Evolutionary conservation across 2,888 invertebrate species (phyloP).

Genomic region (Gryllus longicercus): DNA sequence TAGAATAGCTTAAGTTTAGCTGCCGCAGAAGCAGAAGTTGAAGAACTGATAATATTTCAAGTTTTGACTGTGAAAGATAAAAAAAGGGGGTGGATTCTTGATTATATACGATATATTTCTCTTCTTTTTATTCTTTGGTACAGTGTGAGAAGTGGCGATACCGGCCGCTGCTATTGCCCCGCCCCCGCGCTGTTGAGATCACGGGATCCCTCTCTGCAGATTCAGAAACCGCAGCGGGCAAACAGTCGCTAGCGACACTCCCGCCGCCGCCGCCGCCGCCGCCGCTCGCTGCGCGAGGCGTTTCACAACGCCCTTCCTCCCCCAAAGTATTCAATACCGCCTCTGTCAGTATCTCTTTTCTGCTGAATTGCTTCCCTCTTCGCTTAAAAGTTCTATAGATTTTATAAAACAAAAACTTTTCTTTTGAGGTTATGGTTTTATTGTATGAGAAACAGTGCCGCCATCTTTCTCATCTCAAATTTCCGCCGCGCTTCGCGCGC

Average conservation of each 20-base stretch:
- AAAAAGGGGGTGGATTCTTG: slow-evolving; percentile 17
- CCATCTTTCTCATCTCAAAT: slow-evolving; percentile 17
- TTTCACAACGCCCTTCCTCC: background rate
- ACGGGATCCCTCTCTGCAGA: background rate
- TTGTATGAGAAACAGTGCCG: slow-evolving; percentile 9
- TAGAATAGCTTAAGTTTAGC: slow-evolving; percentile 17
- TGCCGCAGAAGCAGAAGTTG: slow-evolving; percentile 8
- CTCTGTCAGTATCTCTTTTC: slow-evolving; percentile 1
- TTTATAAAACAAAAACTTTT: slow-evolving; percentile 17
- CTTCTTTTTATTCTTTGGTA: slow-evolving; percentile 10
- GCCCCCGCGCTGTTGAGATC: background rate
- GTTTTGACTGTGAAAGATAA: slow-evolving; percentile 30
- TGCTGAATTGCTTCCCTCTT: background rate
- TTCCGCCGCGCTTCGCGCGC: slow-evolving; percentile 6
- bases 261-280: background rate
- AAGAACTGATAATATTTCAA: slow-evolving; percentile 32
- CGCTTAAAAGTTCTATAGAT: slow-evolving; percentile 17
- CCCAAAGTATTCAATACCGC: slow-evolving; percentile 1
- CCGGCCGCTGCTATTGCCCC: background rate
- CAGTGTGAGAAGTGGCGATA: background rate
- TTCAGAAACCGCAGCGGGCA: background rate
- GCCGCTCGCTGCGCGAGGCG: background rate
- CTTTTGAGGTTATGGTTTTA: slow-evolving; percentile 17
- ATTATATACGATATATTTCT: slow-evolving; percentile 17
- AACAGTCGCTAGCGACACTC: background rate